Base-by-base conservation (phyloP, 2,888 invertebrate species). In the Globia sparganii region DNA sequence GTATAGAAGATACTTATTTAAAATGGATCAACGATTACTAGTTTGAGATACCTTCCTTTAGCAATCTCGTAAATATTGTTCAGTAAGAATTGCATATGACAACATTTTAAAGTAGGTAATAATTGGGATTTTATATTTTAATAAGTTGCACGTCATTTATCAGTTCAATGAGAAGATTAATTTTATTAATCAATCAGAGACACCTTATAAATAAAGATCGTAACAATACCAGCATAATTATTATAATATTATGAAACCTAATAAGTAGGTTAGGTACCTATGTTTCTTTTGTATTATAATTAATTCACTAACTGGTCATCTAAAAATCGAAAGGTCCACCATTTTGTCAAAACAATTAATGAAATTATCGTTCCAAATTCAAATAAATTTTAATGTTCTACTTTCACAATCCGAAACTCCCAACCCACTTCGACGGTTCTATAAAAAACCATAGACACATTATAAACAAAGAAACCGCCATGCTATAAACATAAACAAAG, bases 381-480 rank as follows among this genome's bases (percentile, higher is more conserved):
- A 66, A 68, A 83, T 15, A 15, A 34, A 56, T 31, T 69, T 64
- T 53, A 64, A 61, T 80, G 71, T 49, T 70, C 18, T 49, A 84
- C 61, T 85, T 75, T 81, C 34, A 70, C 49, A 40, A 67, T 70
- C 31, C 18, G 66, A 64, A 62, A 74, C 9, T 58, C 34, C 65
- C 59, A 69, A 65, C 28, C 43, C 40, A 71, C 58, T 82, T 72
- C 34, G 34, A 31, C 53, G 28, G 61, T 72, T 73, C 71, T 74
- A 69, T 64, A 72, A 53, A 75, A 73, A 68, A 58, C 58, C 62
- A 78, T 72, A 79, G 71, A 79, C 67, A 74, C n/a, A 64, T 67
- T 56, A 73, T 86, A 86, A 84, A 77, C 87, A 77, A 71, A 73
- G 59, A 70, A 75, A 81, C 66, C 67, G 53, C 68, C 62, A 43